These are phyloP conservation scores for Bombus consobrinus DNA, from an alignment of 1,140 invertebrate genomes.

Conservation along the genomic window DNA sequence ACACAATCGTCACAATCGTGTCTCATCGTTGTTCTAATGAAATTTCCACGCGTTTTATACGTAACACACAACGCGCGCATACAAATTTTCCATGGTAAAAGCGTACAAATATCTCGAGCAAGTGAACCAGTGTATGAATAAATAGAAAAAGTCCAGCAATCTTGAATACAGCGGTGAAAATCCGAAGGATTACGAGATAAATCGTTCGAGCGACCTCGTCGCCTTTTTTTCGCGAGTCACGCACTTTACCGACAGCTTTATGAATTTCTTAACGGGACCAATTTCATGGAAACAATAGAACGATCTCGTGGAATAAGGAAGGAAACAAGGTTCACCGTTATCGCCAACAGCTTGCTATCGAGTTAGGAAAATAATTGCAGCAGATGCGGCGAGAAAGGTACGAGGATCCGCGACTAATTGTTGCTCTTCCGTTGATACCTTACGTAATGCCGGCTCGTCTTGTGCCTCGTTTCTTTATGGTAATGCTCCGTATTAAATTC, in stretches of 20 bases:
- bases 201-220: neutral
- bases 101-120: neutral
- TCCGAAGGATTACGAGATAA: neutral
- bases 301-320: no score
- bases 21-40: no score
- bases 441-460: conserved; percentile 13
- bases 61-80: no score
- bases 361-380: conserved; percentile 54
- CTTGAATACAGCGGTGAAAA: neutral
- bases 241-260: neutral
- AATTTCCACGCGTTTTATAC: no score
- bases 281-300: conserved; percentile 23
- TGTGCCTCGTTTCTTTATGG: conserved; percentile 56
- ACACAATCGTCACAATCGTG: no score
- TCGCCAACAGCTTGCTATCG: conserved; percentile 28
- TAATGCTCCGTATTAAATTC: conserved; percentile 60
- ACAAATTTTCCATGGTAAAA: no score
- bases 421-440: conserved; percentile 54
- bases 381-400: conserved; percentile 28
- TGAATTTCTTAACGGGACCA: conserved; percentile 21
- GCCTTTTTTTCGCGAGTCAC: neutral
- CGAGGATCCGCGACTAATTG: conserved; percentile 61
- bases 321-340: conserved; percentile 26
- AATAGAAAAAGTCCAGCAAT: neutral
- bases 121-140: neutral